Conservation (phyloP, 2,113 vertebrate genomes). For the Larimichthys crocea region DNA sequence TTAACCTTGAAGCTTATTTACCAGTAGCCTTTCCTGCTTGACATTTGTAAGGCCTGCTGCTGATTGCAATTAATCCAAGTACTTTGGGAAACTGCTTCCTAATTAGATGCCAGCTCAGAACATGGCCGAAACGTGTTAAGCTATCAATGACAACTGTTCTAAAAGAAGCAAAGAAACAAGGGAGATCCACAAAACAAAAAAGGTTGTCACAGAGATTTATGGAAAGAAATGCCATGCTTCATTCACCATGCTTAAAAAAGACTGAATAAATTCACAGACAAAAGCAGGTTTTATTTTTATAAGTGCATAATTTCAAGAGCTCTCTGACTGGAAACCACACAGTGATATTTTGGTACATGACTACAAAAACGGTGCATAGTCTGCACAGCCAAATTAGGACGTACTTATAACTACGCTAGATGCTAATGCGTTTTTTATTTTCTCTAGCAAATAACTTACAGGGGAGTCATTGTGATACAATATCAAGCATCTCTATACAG, state of each 20-base stretch:
- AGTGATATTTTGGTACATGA: not conserved
- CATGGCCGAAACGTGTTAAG: slow-evolving; percentile 47
- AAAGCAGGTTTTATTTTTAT: not conserved
- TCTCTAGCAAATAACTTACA: not conserved
- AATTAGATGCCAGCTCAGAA: slow-evolving; percentile 64
- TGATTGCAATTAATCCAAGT: slow-evolving; percentile 62
- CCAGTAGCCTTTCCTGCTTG: slow-evolving; percentile 36
- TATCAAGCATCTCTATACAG: not conserved
- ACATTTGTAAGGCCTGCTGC: slow-evolving; percentile 50
- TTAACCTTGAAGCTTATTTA: slow-evolving; percentile 48
- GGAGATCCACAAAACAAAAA: not conserved
- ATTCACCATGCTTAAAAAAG: not conserved
- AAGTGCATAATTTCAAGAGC: not conserved
- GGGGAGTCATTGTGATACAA: slow-evolving; percentile 1
- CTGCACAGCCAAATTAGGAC: not conserved
- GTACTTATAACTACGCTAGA: not conserved
- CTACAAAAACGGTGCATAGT: not conserved
- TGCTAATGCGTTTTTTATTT: not conserved
- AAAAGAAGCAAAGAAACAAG: slow-evolving; percentile 13
- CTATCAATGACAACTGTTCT: slow-evolving; percentile 35
- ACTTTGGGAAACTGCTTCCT: slow-evolving; percentile 51
- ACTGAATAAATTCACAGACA: not conserved
- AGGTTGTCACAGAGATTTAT: not conserved
- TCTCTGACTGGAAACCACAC: not conserved
- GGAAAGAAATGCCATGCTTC: not conserved